Conservation (phyloP, 2,113 vertebrate genomes). For the Epinephelus moara region DNA sequence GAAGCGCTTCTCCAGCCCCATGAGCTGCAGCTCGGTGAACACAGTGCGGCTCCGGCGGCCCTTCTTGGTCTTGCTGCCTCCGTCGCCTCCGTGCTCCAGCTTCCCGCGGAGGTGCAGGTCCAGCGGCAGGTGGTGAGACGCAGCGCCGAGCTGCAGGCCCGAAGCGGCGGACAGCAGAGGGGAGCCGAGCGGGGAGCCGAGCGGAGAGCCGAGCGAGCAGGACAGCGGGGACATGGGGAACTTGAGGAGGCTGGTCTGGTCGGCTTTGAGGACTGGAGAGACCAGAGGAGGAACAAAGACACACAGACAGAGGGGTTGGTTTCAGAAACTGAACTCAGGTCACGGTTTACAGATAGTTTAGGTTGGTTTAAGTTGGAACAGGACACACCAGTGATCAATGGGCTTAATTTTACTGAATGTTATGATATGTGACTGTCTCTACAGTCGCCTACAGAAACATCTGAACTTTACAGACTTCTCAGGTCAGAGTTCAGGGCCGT, state of each 20-base stretch:
- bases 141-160: slow-evolving; percentile 86
- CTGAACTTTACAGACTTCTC: too few relatives aligned
- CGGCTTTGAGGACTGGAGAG: slow-evolving; percentile 89
- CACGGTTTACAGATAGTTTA: too few relatives aligned
- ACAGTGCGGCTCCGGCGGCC: slow-evolving; percentile 97
- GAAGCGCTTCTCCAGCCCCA: slow-evolving; percentile 99
- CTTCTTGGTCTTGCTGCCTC: slow-evolving; percentile 91
- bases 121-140: slow-evolving; percentile 91
- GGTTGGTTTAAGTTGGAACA: too few relatives aligned
- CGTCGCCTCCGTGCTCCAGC: slow-evolving; percentile 88
- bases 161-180: slow-evolving; percentile 90
- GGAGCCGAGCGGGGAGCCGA: slow-evolving; percentile 85
- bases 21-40: slow-evolving; percentile 98
- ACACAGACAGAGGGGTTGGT: neutral
- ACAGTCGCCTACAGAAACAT: neutral
- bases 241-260: slow-evolving; percentile 94
- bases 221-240: slow-evolving; percentile 93
- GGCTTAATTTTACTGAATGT: too few relatives aligned
- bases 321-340: too few relatives aligned
- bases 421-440: too few relatives aligned
- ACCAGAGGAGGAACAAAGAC: neutral
- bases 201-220: slow-evolving; percentile 88
- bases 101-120: slow-evolving; percentile 97
- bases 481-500: slow-evolving; percentile 19
- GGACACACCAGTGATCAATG: too few relatives aligned